Percentiles rank a stretch among this genome's conserved stretches.
Evolutionary conservation across 2,888 invertebrate species (phyloP).

Genomic region (Meta bourneti): DNA sequence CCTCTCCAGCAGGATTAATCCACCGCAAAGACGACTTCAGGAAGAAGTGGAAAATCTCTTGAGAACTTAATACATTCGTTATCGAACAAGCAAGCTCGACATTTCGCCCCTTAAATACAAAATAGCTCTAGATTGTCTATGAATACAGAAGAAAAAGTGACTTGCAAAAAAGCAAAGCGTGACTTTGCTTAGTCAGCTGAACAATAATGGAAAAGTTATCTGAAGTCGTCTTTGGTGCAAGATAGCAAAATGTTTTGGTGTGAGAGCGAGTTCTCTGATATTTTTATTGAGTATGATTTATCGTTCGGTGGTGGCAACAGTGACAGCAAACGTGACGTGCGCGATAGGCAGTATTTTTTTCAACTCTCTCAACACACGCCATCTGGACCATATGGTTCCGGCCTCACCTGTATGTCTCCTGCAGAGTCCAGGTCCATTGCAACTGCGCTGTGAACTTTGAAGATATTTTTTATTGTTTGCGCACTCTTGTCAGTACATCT

Average conservation of each 20-base stretch:
- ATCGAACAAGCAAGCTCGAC: too few species aligned
- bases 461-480: constrained; percentile 57
- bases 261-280: constrained; percentile 17
- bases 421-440: constrained; percentile 53
- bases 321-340: constrained; percentile 39
- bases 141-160: neutral
- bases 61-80: neutral
- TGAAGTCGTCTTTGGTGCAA: neutral
- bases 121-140: neutral
- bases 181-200: neutral
- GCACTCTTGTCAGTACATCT: constrained; percentile 67
- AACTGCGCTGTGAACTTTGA: constrained; percentile 13
- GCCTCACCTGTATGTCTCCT: constrained; percentile 48
- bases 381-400: constrained; percentile 19
- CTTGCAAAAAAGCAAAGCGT: neutral
- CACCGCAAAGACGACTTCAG: neutral
- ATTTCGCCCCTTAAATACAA: neutral
- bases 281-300: constrained; percentile 58
- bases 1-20: neutral
- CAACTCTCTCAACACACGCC: neutral
- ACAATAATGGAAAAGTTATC: neutral
- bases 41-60: neutral
- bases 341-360: constrained; percentile 28
- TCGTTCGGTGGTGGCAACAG: constrained; percentile 55
- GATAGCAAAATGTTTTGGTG: neutral